Base-by-base conservation (phyloP, 1,140 invertebrate genomes). In the Aculops lycopersici region DNA sequence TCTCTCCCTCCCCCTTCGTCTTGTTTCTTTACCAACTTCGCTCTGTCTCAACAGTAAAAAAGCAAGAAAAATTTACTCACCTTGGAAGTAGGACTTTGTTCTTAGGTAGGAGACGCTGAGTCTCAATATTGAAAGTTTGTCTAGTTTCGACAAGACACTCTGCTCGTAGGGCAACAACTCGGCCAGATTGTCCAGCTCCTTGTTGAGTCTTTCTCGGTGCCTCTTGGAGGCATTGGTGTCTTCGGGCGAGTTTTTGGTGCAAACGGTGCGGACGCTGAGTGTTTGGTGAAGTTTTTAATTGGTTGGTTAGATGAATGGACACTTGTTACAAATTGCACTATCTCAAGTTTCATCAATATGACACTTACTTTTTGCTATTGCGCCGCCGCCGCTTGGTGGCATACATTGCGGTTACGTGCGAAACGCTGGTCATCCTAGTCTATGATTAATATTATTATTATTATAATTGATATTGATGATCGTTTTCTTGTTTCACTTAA, bases 81-180 rank as follows among this genome's bases (percentile, higher is more conserved):
- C 80, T 78, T 92, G 83, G 64, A 95, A 95, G 64, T 94, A 94
- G 59, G 80, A 88, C 64, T 97, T 97, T 50, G 86, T 95, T 46
- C 86, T 67, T 46, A 97, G 70, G 59, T 94, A 97, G 60, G 80
- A 86, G 58, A 97, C 90, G 39, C 83, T 86, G 41, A 97, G 70
- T 51, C 90, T 66, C 41, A 98, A 67, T 49, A 98, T 94, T 52
- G 83, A 90, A 17, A 98, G 71, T 51, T 92, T 71, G 63, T 98
- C 90, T 51, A 98, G 63, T 63, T 97, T 94, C 53, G 79, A 84
- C 38, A 97, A 70, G 53, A 95, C 88, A 56, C 83, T 88, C 59
- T 90, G 80, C 58, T 97, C 88, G 63, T 90, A 97, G 45, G 90
- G 90, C 51, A 98, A 65, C 37, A 97, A 65, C 43, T 75, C 84